These are phyloP conservation scores for Leptothorax acervorum DNA, from an alignment of 2,888 invertebrate genomes.

Conservation along the genomic window DNA sequence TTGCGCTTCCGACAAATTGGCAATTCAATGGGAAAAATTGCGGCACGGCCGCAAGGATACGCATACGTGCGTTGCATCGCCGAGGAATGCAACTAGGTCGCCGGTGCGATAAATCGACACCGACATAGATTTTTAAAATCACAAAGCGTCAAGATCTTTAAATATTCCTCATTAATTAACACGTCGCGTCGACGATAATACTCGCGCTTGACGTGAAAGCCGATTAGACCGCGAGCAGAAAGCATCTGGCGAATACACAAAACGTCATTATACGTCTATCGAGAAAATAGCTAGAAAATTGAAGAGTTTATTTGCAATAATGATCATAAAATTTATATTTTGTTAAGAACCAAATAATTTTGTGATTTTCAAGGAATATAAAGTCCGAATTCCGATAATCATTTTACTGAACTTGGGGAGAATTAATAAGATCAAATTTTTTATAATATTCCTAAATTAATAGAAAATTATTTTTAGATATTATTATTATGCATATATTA, in stretches of 20 bases:
- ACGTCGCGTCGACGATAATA: background rate
- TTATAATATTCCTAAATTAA: background rate
- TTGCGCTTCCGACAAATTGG: conserved; percentile 52
- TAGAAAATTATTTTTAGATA: background rate
- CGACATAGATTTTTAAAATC: conserved; percentile 25
- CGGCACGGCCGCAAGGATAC: conserved; percentile 17
- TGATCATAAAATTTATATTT: background rate
- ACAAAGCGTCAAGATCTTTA: background rate
- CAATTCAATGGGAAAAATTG: conserved; percentile 26
- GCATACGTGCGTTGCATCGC: conserved; percentile 26
- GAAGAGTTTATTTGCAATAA: background rate
- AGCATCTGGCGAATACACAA: background rate
- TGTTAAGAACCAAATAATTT: background rate
- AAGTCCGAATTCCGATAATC: background rate
- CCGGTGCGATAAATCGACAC: background rate
- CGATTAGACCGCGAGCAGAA: background rate
- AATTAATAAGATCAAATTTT: conserved; percentile 4
- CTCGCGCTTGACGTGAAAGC: background rate
- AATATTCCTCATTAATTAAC: conserved; percentile 45
- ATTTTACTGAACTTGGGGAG: background rate
- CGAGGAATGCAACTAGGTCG: conserved; percentile 4
- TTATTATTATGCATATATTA: background rate
- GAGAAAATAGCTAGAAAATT: background rate
- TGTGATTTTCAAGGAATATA: background rate
- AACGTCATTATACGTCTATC: background rate